Base-by-base conservation (phyloP, 2,888 invertebrate species). In the Julus scanicus region DNA sequence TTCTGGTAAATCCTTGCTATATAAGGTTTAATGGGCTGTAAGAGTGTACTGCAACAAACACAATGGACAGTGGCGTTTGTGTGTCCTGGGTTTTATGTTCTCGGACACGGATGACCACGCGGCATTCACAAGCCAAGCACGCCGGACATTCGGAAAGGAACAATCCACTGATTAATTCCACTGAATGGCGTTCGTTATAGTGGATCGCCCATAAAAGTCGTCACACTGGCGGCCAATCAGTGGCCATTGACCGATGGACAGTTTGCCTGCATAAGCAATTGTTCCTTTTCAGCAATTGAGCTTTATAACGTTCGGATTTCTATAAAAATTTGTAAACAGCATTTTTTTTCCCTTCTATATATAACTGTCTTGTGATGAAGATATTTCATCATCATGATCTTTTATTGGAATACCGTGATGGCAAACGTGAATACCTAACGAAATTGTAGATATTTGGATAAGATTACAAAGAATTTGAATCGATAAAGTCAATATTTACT, bases 101-200 rank as follows among this genome's bases (percentile, higher is more conserved):
- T 71, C 71, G 71, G 71, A 71, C 71, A 71, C 71, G 71, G 71
- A 20, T 71, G 71, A 71, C 71, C 71, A 71, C 71, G 8, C 71
- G 71, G 71, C 71, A 71, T 71, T 71, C 71, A 71, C 57, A 17
- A 57, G 57, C 57, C 17, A 57, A 57, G 57, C 57, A 57, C 29
- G 71, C 29, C 29, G 71, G 29, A 71, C 71, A 71, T 71, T 71
- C 71, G 71, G 71, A 71, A 29, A 20, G 71, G 29, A 71, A 71
- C 71, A 71, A 71, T 71, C 71, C 71, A 71, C 71, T 71, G 71
- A 71, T 71, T 71, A 71, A 71, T 71, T 71, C 71, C 71, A 71
- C 9, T 71, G 71, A 71, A 71, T 71, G 71, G 29, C 71, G 11
- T 71, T 71, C 71, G 29, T 71, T 71, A n/a, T 29, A 9, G 29